Conservation (phyloP, 2,888 invertebrate genomes). For the Sepioteuthis lessoniana region DNA sequence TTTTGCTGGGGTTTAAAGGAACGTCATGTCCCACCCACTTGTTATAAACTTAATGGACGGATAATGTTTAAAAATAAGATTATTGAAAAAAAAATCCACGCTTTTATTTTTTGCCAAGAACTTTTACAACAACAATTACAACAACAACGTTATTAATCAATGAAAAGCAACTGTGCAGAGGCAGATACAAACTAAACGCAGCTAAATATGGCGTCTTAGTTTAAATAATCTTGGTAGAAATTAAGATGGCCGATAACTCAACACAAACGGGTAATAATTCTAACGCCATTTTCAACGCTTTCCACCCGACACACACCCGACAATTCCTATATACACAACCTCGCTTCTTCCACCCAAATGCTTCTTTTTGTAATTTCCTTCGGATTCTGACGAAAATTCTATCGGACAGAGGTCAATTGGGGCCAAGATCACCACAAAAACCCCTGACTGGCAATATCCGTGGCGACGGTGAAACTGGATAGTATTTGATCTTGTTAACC, state of each 20-base stretch:
- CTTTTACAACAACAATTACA: not conserved
- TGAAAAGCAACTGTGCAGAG: not conserved
- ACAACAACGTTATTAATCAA: not conserved
- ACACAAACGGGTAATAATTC: not conserved
- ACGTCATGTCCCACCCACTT: too few relatives aligned
- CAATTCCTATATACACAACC: not conserved
- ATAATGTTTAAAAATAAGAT: too few relatives aligned
- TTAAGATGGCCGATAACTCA: not conserved
- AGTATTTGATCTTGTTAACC: conserved; percentile 7
- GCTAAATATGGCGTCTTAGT: not conserved
- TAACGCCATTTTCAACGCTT: not conserved
- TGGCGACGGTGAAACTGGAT: not conserved
- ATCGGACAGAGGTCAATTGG: conserved; percentile 9
- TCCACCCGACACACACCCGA: not conserved
- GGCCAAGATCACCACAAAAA: not conserved
- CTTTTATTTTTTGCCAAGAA: too few relatives aligned
- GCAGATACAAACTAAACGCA: not conserved
- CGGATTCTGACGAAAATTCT: not conserved
- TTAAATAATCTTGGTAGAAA: not conserved
- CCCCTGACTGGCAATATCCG: not conserved
- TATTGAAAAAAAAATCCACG: too few relatives aligned
- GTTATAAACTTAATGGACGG: too few relatives aligned
- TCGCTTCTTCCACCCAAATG: not conserved
- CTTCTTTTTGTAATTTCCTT: not conserved
- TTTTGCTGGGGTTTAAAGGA: too few relatives aligned